Conservation (phyloP, 1,140 invertebrate species). For the Bursaphelenchus mucronatus region DNA sequence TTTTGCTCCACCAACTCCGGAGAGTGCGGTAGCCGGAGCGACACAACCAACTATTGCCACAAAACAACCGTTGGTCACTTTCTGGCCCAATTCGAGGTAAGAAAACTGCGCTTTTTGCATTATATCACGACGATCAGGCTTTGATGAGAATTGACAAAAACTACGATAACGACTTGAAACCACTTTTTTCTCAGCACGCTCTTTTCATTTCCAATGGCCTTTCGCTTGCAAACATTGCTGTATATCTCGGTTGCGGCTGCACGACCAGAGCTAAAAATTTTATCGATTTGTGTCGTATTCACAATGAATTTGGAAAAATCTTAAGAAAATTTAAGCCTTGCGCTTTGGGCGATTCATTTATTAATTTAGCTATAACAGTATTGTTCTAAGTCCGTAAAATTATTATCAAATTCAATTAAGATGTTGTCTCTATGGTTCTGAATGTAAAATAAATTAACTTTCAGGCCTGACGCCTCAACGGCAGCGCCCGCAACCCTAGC, state of each 20-base stretch:
- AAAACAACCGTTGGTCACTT: constrained; percentile 42
- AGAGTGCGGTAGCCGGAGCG: constrained; percentile 33
- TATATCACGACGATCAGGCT: neutral
- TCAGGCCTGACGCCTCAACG: constrained; percentile 4
- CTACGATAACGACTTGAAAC: neutral
- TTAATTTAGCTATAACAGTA: neutral
- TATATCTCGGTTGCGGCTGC: no score
- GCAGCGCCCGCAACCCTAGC: constrained; percentile 17
- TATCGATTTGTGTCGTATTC: no score
- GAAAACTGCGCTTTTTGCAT: neutral
- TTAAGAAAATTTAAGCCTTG: neutral
- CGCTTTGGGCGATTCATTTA: neutral
- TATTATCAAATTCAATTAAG: neutral
- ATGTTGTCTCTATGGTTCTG: neutral
- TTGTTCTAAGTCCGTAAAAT: constrained; percentile 6
- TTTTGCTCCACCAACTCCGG: constrained; percentile 48
- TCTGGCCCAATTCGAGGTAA: constrained; percentile 38
- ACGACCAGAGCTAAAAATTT: no score
- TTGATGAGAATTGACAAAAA: neutral
- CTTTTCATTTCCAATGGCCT: no score
- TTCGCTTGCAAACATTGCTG: no score
- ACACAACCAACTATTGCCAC: constrained; percentile 35
- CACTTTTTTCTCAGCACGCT: no score
- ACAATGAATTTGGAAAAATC: no score
- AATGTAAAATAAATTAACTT: neutral